Evolutionary conservation across 2,113 vertebrate genomes (phyloP).

Genomic region (Piaya cayana): DNA sequence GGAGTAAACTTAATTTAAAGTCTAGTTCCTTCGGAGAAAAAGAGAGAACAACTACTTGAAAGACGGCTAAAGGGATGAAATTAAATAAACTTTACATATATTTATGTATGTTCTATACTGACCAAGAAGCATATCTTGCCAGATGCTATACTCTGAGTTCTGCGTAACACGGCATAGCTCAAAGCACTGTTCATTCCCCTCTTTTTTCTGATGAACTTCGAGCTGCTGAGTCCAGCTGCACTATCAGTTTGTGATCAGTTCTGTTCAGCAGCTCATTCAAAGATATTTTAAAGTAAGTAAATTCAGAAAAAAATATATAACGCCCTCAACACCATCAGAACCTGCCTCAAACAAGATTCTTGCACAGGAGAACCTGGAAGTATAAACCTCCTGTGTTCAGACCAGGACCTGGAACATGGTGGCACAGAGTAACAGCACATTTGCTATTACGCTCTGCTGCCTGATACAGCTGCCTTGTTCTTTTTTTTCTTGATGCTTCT

Average conservation of each 20-base stretch:
- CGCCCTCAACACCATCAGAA: background rate
- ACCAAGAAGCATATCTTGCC: background rate
- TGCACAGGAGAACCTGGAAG: background rate
- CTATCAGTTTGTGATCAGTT: background rate
- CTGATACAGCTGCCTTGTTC: accelerated
- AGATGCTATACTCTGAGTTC: background rate
- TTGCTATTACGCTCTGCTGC: accelerated
- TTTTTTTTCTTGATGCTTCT: background rate
- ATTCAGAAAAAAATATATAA: background rate
- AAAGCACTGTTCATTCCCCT: background rate
- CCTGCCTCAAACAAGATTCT: background rate
- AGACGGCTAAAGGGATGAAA: background rate
- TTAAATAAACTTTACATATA: background rate
- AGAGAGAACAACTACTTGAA: background rate
- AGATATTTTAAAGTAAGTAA: background rate
- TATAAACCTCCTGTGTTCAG: background rate
- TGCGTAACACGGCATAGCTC: background rate
- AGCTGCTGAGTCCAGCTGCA: background rate
- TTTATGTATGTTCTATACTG: no score
- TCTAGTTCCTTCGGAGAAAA: background rate
- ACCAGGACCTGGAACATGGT: background rate
- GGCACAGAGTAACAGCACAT: accelerated
- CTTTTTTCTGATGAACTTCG: background rate
- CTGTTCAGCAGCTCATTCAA: background rate
- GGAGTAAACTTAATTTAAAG: background rate